phyloP scores from a whole-genome alignment of 2,888 invertebrate genomes.

The Thereva unica region DNA sequence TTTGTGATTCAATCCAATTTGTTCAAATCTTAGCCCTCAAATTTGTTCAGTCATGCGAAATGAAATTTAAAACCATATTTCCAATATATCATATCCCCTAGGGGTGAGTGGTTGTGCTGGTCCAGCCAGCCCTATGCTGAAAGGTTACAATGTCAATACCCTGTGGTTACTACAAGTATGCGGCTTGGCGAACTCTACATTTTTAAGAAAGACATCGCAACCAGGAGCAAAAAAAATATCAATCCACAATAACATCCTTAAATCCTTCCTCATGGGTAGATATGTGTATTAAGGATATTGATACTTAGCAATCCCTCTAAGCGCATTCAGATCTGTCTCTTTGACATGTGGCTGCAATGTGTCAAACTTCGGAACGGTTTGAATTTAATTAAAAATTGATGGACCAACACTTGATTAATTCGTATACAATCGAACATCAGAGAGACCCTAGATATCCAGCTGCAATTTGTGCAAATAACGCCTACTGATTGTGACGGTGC shows the following conservation, averaged over 20 bases:
- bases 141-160: too few species aligned
- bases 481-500: constrained; percentile 10
- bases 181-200: too few species aligned
- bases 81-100: constrained; percentile 1
- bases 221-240: too few species aligned
- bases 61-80: constrained; percentile 43
- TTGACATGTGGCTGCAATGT: background rate
- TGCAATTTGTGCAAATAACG: constrained; percentile 22
- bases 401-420: constrained; percentile 38
- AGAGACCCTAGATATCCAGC: background rate
- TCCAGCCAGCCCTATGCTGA: background rate
- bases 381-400: constrained; percentile 36
- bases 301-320: too few species aligned
- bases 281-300: too few species aligned
- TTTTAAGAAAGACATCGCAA: too few species aligned
- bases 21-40: constrained; percentile 40
- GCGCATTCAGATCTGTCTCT: too few species aligned
- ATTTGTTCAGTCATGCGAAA: constrained; percentile 41
- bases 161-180: too few species aligned
- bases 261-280: too few species aligned
- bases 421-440: constrained; percentile 26
- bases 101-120: background rate
- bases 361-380: constrained; percentile 13
- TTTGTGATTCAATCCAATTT: constrained; percentile 39
- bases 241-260: too few species aligned